Evolutionary conservation across 2,113 vertebrate species (phyloP), one percentile per base, ranked within the genome.

Genomic region (Manacus vitellinus): DNA sequence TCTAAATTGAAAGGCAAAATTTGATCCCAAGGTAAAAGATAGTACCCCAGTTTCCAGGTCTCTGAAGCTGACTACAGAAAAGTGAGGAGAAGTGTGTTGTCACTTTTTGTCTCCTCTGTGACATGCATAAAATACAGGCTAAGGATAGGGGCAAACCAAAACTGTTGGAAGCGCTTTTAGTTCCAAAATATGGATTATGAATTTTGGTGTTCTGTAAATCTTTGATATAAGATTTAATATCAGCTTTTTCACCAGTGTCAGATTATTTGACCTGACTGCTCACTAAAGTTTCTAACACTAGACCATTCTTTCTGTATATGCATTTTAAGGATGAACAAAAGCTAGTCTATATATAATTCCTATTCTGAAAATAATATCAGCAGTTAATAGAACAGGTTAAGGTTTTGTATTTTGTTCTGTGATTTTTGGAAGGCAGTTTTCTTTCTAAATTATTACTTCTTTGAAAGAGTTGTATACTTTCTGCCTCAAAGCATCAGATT

Each of bases 1-100:
- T 62, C 31, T 68, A 78, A 91, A 85, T 56, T 79, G 66, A 95
- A 95, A 91, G 74, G 41, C 72, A 89, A 94, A 91, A 89, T 75
- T 89, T 87, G 76, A 84, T 93, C 65, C 12, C 2, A 13, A 65
- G 28, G 56, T 83, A 68, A 94, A 79, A 82, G 30, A 25, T 39
- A 55, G 31, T 12, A 35, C 10, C 19, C 22, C 5, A 17, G 20
- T 85, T 78, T 90, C 59, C 59, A 75, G 55, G 30, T 88, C 63
- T 81, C 51, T 67, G 28, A 80, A 75, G 68, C n/a, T 73, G 68
- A 20, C 56, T 46, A 56, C 41, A 77, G 75, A 81, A 76, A 80
- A 47, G 19, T 18, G 28, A 21, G 41, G 76, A 71, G 43, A 88
- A 79, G 33, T 56, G 33, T 65, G 43, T 41, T 77, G 35, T 91